Conservation (phyloP, 2,113 vertebrate species). For the Epinephelus moara region DNA sequence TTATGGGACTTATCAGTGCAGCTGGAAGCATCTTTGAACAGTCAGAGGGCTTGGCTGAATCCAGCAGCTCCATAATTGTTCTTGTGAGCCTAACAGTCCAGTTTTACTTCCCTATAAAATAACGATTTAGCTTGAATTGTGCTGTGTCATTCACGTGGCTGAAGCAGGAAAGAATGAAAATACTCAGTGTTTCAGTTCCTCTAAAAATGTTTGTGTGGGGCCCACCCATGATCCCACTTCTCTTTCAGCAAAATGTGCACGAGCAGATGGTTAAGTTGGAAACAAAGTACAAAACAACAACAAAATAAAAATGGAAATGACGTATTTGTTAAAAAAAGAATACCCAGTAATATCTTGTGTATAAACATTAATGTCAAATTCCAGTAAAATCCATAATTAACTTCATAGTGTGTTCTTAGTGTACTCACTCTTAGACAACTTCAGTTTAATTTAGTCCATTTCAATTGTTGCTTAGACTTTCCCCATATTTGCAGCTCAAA, state of each 20-base stretch:
- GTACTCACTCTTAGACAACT: not conserved
- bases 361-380: not conserved
- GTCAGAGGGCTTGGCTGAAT: constrained; percentile 16
- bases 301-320: not conserved
- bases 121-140: not conserved
- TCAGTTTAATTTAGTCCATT: not conserved
- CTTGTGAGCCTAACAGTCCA: not conserved
- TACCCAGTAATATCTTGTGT: not conserved
- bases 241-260: not conserved
- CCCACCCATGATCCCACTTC: constrained; percentile 24
- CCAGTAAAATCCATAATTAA: not conserved
- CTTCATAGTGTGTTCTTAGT: not conserved
- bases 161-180: not conserved
- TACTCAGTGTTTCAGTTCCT: constrained; percentile 24
- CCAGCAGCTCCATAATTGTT: constrained; percentile 13
- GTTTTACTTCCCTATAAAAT: constrained; percentile 30
- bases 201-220: not conserved
- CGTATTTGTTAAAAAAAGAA: not conserved
- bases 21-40: constrained; percentile 15
- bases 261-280: not conserved
- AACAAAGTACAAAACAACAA: not conserved
- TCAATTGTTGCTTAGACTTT: not conserved
- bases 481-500: not conserved
- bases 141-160: not conserved
- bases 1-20: constrained; percentile 8